A percentile compares a stretch with the other conserved stretches of the same genome.
Evolutionary conservation across 2,113 vertebrate species (phyloP).

Genomic region (Atherinomorus stipes): DNA sequence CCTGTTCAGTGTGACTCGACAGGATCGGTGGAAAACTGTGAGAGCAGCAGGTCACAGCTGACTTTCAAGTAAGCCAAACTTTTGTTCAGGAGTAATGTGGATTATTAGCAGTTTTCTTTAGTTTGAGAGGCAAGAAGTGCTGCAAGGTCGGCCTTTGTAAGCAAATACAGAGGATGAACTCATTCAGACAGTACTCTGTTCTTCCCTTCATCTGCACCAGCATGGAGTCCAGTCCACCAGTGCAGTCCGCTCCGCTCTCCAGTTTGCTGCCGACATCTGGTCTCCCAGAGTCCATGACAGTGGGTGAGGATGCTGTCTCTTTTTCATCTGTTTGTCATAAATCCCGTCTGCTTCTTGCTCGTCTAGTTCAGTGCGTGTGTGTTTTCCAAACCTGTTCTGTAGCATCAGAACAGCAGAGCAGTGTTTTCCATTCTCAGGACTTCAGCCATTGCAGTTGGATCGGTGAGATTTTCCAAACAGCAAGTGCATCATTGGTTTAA

Average conservation of each 20-base stretch:
- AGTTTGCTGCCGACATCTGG: conserved; percentile 81
- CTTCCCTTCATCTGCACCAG: conserved; percentile 75
- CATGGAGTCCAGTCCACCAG: conserved; percentile 84
- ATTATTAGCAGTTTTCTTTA: not conserved
- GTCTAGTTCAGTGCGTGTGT: not conserved
- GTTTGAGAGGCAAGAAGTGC: not conserved
- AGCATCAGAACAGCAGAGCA: not conserved
- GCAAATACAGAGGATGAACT: not conserved
- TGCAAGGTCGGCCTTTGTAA: not conserved
- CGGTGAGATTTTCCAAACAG: not conserved
- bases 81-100: not conserved
- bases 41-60: conserved; percentile 78
- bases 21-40: conserved; percentile 65
- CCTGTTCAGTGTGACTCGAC: conserved; percentile 77
- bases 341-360: not conserved
- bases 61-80: conserved; percentile 83
- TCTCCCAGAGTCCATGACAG: conserved; percentile 93
- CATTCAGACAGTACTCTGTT: conserved; percentile 1
- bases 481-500: too few relatives aligned
- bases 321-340: not conserved
- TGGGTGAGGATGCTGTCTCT: conserved; percentile 85
- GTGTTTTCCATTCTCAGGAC: not conserved
- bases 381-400: conserved; percentile 42
- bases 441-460: not conserved
- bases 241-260: conserved; percentile 75